phyloP scores from a whole-genome alignment of 2,797 vertebrate genomes.

The Salmo trutta region DNA sequence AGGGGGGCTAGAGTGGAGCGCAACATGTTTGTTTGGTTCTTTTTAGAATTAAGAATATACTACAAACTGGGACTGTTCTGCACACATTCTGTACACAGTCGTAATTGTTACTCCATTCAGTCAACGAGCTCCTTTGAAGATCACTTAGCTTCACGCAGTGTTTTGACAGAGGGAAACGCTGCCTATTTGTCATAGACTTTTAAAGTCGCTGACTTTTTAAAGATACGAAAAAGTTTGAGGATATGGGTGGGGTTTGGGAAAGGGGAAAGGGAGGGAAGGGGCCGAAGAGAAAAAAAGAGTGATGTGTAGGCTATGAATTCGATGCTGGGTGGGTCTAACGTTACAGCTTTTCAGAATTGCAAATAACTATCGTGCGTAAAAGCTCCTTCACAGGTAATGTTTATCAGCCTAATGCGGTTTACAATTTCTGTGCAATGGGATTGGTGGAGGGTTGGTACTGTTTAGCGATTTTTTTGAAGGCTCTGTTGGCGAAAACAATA shows the following conservation, averaged over 20 bases:
- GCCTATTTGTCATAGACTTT: slow-evolving; percentile 51
- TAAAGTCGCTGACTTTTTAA: slow-evolving; percentile 25
- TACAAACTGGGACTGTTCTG: background rate
- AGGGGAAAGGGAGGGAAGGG: slow-evolving; percentile 62
- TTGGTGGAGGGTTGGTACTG: accelerated
- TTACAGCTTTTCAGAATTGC: slow-evolving; percentile 58
- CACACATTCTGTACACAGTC: background rate
- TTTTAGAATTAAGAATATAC: background rate
- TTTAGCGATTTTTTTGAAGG: background rate
- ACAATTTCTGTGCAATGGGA: background rate
- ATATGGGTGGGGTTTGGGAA: slow-evolving; percentile 76
- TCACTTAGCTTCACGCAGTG: slow-evolving; percentile 23
- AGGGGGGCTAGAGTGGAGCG: background rate
- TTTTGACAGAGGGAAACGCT: slow-evolving; percentile 26
- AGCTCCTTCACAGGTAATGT: slow-evolving; percentile 64
- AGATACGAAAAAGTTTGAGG: slow-evolving; percentile 39
- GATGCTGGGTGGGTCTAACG: slow-evolving; percentile 70
- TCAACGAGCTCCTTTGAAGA: background rate
- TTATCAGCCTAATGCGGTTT: slow-evolving; percentile 32
- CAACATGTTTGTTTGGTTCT: background rate
- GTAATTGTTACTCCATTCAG: background rate
- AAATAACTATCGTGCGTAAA: slow-evolving; percentile 61
- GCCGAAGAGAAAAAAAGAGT: slow-evolving; percentile 53
- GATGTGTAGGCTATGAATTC: slow-evolving; percentile 59
- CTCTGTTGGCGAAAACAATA: background rate